phyloP scores from a whole-genome alignment of 64 coral and sea anemone species.

The Orbicella faveolata region DNA sequence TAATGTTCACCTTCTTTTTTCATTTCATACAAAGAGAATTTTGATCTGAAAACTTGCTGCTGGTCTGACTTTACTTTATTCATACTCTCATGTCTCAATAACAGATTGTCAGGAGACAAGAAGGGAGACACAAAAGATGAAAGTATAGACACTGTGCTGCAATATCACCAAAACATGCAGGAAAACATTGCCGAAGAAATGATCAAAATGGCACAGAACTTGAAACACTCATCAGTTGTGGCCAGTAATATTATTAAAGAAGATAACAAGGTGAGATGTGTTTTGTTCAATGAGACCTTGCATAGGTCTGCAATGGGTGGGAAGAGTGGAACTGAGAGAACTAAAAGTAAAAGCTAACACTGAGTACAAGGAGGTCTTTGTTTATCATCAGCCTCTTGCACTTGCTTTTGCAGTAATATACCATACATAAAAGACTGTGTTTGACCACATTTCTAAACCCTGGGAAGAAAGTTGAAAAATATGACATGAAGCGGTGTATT shows the following conservation, averaged over 20 bases:
- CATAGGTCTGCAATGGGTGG: background rate
- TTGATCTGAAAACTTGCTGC: too few relatives aligned
- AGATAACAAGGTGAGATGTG: slow-evolving; percentile 75
- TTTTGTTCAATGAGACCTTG: background rate
- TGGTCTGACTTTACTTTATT: too few relatives aligned
- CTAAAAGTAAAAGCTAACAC: too few relatives aligned
- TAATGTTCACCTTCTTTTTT: background rate
- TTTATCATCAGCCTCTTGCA: too few relatives aligned
- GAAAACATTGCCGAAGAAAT: slow-evolving; percentile 99
- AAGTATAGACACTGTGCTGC: slow-evolving; percentile 83
- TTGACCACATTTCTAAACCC: too few relatives aligned
- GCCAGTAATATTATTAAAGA: slow-evolving; percentile 92
- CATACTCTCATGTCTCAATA: background rate
- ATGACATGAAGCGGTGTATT: too few relatives aligned
- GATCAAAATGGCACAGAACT: slow-evolving; percentile 93
- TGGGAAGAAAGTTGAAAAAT: too few relatives aligned
- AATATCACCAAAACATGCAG: slow-evolving; percentile 99
- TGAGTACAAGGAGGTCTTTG: too few relatives aligned
- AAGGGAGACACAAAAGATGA: slow-evolving; percentile 63
- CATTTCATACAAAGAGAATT: too few relatives aligned
- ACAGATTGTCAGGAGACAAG: slow-evolving; percentile 35
- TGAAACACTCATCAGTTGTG: slow-evolving; percentile 93
- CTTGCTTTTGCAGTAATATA: too few relatives aligned
- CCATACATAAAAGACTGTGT: too few relatives aligned
- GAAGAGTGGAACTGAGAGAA: background rate